Evolutionary conservation across 2,888 invertebrate species (phyloP).

Genomic region (Dendrolimus houi): DNA sequence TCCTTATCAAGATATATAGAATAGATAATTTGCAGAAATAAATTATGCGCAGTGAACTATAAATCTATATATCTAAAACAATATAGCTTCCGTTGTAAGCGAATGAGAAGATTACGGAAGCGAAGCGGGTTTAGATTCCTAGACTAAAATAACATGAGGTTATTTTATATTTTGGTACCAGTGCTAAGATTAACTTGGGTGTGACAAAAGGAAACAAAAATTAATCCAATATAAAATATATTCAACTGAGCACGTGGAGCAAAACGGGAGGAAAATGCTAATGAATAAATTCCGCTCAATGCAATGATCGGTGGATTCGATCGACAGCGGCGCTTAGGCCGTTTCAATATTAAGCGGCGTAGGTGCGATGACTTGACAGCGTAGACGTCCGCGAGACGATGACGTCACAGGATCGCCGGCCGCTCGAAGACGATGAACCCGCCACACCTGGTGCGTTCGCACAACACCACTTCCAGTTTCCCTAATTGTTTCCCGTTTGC

Average conservation of each 20-base stretch:
- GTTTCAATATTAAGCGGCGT: conserved; percentile 22
- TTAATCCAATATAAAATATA: too few species aligned
- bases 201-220: too few species aligned
- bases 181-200: too few species aligned
- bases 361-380: conserved; percentile 36
- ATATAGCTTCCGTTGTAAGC: too few species aligned
- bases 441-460: conserved; percentile 57
- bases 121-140: too few species aligned
- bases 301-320: not conserved
- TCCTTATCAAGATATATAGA: too few species aligned
- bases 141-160: too few species aligned
- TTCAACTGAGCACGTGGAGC: not conserved
- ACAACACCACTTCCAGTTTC: conserved; percentile 36
- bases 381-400: conserved; percentile 49
- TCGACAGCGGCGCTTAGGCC: not conserved
- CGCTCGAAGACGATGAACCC: conserved; percentile 45
- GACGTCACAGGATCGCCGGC: conserved; percentile 65
- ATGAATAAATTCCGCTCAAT: not conserved
- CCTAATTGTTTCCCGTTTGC: conserved; percentile 25
- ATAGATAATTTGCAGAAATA: too few species aligned
- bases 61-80: too few species aligned
- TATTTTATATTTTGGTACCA: too few species aligned
- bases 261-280: not conserved
- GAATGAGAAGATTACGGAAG: too few species aligned
- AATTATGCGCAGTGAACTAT: too few species aligned